Evolutionary conservation across 1,140 invertebrate species (phyloP).

Genomic region (Ceratina calcarata): DNA sequence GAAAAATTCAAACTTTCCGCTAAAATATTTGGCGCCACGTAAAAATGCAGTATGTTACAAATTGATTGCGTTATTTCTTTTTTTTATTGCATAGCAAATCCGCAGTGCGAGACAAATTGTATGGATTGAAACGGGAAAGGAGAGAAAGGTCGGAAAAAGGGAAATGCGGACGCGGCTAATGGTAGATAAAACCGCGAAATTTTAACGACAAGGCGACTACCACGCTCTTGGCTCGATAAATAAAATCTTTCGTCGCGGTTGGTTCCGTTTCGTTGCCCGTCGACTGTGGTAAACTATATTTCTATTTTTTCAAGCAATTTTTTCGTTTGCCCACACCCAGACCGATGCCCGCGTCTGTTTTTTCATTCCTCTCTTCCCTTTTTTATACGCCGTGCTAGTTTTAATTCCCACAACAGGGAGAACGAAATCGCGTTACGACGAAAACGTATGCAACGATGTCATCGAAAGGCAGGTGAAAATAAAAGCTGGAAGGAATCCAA

Average conservation of each 20-base stretch:
- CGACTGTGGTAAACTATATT: neutral
- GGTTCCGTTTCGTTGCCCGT: neutral
- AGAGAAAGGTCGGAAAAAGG: neutral
- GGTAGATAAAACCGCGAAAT: conserved; percentile 13
- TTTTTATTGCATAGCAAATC: too few relatives aligned
- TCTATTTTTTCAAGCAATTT: conserved; percentile 17
- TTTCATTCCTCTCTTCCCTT: neutral
- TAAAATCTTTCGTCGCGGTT: conserved; percentile 29
- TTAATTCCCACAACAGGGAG: conserved; percentile 10
- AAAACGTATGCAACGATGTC: neutral
- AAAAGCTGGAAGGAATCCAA: neutral
- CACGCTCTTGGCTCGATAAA: conserved; percentile 17
- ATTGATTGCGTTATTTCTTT: too few relatives aligned
- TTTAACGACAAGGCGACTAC: neutral
- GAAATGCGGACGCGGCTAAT: too few relatives aligned
- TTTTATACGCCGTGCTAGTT: neutral
- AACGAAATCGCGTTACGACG: conserved; percentile 33
- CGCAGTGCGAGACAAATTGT: too few relatives aligned
- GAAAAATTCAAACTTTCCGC: too few relatives aligned
- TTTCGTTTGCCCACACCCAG: neutral
- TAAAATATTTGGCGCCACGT: too few relatives aligned
- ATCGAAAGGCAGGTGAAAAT: neutral
- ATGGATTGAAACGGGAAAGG: neutral
- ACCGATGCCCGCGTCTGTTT: neutral
- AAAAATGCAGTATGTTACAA: too few relatives aligned